Percentiles rank a stretch among this genome's conserved stretches.
phyloP scores from a whole-genome alignment of 2,888 invertebrate species.

The Sympetrum striolatum region DNA sequence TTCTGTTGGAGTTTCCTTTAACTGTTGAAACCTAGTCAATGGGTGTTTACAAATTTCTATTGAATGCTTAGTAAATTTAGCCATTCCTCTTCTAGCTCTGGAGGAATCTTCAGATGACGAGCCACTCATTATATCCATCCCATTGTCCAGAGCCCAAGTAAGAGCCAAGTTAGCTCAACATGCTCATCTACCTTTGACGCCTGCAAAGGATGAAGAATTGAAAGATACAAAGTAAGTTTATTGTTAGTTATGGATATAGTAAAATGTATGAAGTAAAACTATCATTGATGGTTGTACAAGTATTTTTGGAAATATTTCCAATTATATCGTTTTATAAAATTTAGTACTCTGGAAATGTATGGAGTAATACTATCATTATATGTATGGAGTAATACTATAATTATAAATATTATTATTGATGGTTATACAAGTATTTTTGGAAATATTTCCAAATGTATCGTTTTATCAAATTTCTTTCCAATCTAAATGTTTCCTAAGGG shows the following conservation, averaged over 20 bases:
- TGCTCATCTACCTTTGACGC: slow-evolving; percentile 45
- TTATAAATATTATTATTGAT: too few relatives aligned
- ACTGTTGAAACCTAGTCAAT: too few relatives aligned
- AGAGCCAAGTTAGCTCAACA: slow-evolving; percentile 44
- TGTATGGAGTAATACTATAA: not conserved
- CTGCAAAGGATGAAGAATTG: slow-evolving; percentile 47
- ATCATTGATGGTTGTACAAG: not conserved
- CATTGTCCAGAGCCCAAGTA: slow-evolving; percentile 8
- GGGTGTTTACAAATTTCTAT: too few relatives aligned
- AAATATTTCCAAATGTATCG: not conserved
- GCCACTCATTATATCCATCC: slow-evolving; percentile 66
- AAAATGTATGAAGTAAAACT: not conserved
- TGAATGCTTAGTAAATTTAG: not conserved
- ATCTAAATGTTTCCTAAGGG: too few relatives aligned
- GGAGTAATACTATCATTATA: not conserved
- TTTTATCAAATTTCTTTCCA: not conserved
- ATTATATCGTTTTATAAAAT: not conserved
- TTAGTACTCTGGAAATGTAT: not conserved
- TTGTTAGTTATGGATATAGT: not conserved
- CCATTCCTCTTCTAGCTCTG: slow-evolving; percentile 20
- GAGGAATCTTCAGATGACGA: slow-evolving; percentile 79
- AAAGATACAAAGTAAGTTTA: slow-evolving; percentile 44
- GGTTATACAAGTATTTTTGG: not conserved
- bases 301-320: not conserved
- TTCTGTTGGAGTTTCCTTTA: too few relatives aligned